phyloP scores from a whole-genome alignment of 2,113 vertebrate species.

The Tylochromis polylepis region DNA sequence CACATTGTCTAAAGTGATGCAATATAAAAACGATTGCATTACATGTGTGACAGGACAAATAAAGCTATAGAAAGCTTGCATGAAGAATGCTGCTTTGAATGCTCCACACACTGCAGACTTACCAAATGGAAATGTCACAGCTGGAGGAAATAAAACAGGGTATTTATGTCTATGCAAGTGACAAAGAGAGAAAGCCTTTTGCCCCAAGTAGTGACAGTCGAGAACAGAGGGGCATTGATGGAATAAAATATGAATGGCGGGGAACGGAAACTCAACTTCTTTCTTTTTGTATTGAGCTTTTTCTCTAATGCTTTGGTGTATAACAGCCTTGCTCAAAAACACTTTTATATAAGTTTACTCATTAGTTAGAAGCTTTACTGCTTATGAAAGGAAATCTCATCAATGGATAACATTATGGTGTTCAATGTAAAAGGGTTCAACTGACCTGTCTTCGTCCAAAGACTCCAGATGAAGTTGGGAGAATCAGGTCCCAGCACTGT shows the following conservation, averaged over 20 bases:
- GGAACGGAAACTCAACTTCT: conserved; percentile 43
- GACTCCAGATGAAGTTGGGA: background rate
- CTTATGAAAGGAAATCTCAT: background rate
- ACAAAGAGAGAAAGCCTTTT: conserved; percentile 15
- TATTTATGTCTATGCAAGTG: conserved; percentile 29
- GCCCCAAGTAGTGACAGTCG: conserved; percentile 7
- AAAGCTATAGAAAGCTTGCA: background rate
- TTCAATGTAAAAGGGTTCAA: background rate
- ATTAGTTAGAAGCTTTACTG: background rate
- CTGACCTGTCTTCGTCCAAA: background rate
- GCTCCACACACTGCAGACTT: conserved; percentile 1
- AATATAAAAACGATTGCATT: background rate
- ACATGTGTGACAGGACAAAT: background rate
- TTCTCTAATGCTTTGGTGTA: background rate
- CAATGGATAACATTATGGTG: background rate
- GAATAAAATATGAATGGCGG: conserved; percentile 29
- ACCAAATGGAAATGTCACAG: conserved; percentile 49
- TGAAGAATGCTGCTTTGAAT: background rate
- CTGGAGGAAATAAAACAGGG: conserved; percentile 3
- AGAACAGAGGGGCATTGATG: conserved; percentile 57
- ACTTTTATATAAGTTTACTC: background rate
- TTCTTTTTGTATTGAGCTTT: background rate
- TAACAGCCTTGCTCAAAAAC: background rate
- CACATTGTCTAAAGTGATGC: background rate
- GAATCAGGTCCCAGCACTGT: background rate